Evolutionary conservation across 1,140 invertebrate genomes (phyloP), one percentile per base, ranked within the genome.

Genomic region (Chironomus tepperi): DNA sequence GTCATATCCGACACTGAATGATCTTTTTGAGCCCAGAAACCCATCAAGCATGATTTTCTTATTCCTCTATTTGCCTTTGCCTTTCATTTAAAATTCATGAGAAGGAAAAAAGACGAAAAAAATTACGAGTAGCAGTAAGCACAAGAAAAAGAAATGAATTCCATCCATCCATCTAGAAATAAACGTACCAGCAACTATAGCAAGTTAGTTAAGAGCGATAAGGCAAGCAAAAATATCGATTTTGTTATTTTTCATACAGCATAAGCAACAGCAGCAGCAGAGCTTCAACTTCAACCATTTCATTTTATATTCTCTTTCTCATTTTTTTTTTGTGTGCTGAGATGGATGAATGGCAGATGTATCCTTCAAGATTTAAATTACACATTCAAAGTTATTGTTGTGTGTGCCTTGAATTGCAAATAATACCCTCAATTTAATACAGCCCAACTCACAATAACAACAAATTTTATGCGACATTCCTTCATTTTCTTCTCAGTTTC

Each of bases 31-130:
- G 65, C 65, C 65, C 65, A 70, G 18, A 70, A 70, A 34, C 24
- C 65, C 65, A 70, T 70, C 65, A 70, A 70, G 65, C 16, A 70
- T 70, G 65, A 70, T 70, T 70, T 70, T 16, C 65, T 70, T 70
- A 10, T 57, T 57, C 10, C 47, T 1, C 24, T 34, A 57, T 57
- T 57, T 57, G 12, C 24, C 15, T n/a, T 8, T 47, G 43, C 47
- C 24, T 34, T 34, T 57, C 47, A 57, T 70, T 70, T 70, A 70
- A 70, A 70, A 70, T 70, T 70, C 65, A 70, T 70, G 65, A 70
- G 65, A 70, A 21, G 10, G 18, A 70, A 70, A 70, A 5, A 34
- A 34, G 24, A n/a, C n/a, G 18, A n/a, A 67, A n/a, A n/a, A n/a
- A n/a, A n/a, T n/a, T n/a, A n/a, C n/a, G n/a, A n/a, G n/a, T n/a